These are phyloP conservation scores for Hypsopygia costalis DNA, from an alignment of 2,888 invertebrate species.

Conservation along the genomic window DNA sequence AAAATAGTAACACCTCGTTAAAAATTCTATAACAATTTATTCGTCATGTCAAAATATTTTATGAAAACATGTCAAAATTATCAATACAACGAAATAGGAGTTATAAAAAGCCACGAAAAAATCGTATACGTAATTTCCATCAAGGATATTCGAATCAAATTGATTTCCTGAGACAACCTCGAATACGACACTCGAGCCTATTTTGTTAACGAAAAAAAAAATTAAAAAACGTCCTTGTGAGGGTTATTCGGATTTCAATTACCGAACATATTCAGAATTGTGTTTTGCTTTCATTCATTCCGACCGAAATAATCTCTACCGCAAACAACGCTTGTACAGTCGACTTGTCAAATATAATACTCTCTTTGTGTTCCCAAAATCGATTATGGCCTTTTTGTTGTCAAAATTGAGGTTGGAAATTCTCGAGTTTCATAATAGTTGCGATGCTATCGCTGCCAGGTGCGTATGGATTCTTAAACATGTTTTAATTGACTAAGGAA, in stretches of 20 bases:
- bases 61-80: slow-evolving; percentile 10
- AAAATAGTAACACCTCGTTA: too few relatives aligned
- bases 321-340: slow-evolving; percentile 75
- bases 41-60: slow-evolving; percentile 9
- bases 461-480: slow-evolving; percentile 61
- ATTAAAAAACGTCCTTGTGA: slow-evolving; percentile 52
- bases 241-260: slow-evolving; percentile 72
- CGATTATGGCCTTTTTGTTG: slow-evolving; percentile 80
- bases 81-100: slow-evolving; percentile 9
- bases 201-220: slow-evolving; percentile 34
- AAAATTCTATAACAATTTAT: too few relatives aligned
- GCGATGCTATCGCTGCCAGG: slow-evolving; percentile 74
- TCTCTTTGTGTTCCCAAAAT: slow-evolving; percentile 70
- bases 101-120: slow-evolving; percentile 12
- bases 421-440: slow-evolving; percentile 76
- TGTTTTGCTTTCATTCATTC: slow-evolving; percentile 79
- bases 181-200: slow-evolving; percentile 39
- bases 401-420: slow-evolving; percentile 77
- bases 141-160: slow-evolving; percentile 19
- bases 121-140: slow-evolving; percentile 16
- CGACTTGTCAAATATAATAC: slow-evolving; percentile 78
- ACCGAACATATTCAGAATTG: slow-evolving; percentile 70
- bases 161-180: slow-evolving; percentile 30
- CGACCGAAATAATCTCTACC: slow-evolving; percentile 79
- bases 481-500: slow-evolving; percentile 65